Percentiles rank a stretch among this genome's conserved stretches.
Evolutionary conservation across 2,888 invertebrate species (phyloP).

Genomic region (Chymomyza procnemis): DNA sequence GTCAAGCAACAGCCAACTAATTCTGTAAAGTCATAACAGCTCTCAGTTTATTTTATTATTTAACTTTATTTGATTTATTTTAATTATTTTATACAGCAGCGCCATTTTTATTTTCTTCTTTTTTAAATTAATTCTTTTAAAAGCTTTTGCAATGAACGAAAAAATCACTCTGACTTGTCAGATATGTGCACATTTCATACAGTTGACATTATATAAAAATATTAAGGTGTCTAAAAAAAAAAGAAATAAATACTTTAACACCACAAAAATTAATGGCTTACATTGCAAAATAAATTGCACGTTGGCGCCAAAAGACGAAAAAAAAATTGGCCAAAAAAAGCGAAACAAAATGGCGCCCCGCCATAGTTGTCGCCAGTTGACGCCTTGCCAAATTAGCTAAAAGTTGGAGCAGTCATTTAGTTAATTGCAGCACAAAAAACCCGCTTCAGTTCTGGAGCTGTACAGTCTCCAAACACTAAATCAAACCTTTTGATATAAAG

Average conservation of each 20-base stretch:
- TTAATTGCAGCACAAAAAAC: conserved; percentile 68
- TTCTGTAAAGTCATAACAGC: too few relatives aligned
- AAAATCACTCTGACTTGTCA: background rate
- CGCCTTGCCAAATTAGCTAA: background rate
- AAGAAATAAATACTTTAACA: background rate
- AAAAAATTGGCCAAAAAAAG: background rate
- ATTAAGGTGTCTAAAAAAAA: background rate
- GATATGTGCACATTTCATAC: background rate
- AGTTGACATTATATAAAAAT: background rate
- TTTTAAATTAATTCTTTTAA: too few relatives aligned
- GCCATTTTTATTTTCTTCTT: too few relatives aligned
- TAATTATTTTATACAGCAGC: too few relatives aligned
- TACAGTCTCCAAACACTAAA: conserved; percentile 47
- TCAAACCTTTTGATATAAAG: conserved; percentile 24
- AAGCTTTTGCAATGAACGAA: too few relatives aligned
- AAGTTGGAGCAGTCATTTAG: conserved; percentile 64
- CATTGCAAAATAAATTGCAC: background rate
- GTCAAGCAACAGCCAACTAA: too few relatives aligned
- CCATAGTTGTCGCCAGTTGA: background rate
- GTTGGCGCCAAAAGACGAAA: background rate
- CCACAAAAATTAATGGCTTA: background rate
- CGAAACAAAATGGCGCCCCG: background rate
- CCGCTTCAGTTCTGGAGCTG: conserved; percentile 29
- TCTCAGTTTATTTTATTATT: too few relatives aligned
- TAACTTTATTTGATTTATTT: too few relatives aligned